A percentile compares a stretch with the other conserved stretches of the same genome.
phyloP scores from a whole-genome alignment of 2,797 vertebrate genomes.

The Oryzias dopingdopingensis region DNA sequence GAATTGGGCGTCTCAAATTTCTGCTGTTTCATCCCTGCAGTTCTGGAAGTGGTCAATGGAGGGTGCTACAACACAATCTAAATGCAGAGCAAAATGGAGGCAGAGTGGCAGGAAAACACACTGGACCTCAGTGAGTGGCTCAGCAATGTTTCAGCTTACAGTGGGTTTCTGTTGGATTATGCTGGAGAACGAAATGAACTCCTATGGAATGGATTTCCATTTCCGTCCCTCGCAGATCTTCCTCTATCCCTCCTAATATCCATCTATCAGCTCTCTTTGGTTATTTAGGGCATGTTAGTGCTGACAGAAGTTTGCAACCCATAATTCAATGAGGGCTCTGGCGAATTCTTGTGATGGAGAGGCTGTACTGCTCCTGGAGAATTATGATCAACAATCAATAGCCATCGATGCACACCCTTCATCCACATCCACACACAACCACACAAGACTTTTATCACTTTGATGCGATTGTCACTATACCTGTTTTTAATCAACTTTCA shows the following conservation, averaged over 20 bases:
- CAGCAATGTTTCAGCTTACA: slow-evolving; percentile 42
- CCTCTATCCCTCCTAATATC: slow-evolving; percentile 31
- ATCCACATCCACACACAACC: slow-evolving; percentile 21
- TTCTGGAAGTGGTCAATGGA: slow-evolving; percentile 57
- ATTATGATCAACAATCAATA: slow-evolving; percentile 77
- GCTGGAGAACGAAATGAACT: slow-evolving; percentile 58
- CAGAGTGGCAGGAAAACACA: slow-evolving; percentile 6
- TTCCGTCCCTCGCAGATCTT: slow-evolving; percentile 13
- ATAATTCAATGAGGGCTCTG: slow-evolving; percentile 60
- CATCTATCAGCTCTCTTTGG: slow-evolving; percentile 54
- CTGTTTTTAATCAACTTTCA: slow-evolving; percentile 79
- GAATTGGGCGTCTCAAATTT: slow-evolving; percentile 45
- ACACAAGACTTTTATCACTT: slow-evolving; percentile 65
- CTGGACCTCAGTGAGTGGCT: slow-evolving; percentile 36
- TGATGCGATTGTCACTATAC: slow-evolving; percentile 72
- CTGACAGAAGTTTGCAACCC: slow-evolving; percentile 62
- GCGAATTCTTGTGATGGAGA: slow-evolving; percentile 66
- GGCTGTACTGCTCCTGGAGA: slow-evolving; percentile 50
- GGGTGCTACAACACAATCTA: slow-evolving; percentile 66
- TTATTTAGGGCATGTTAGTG: slow-evolving; percentile 64
- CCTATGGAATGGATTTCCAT: slow-evolving; percentile 55
- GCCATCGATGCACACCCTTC: slow-evolving; percentile 35
- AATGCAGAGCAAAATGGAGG: slow-evolving; percentile 21
- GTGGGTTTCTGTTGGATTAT: slow-evolving; percentile 42
- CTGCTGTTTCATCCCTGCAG: slow-evolving; percentile 70